phyloP scores from a whole-genome alignment of 2,888 invertebrate genomes.

The Tinea pellionella region DNA sequence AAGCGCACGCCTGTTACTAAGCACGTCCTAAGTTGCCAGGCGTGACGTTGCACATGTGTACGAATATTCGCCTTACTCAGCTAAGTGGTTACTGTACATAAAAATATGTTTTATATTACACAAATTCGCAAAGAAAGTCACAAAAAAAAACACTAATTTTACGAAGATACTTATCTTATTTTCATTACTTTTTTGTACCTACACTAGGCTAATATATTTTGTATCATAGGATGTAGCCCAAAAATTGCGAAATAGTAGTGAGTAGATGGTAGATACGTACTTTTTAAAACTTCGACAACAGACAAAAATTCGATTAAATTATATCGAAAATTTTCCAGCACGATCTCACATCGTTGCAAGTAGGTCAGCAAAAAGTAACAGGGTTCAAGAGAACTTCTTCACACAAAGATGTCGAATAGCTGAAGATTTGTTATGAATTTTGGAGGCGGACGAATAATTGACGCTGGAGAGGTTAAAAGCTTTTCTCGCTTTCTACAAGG shows the following conservation, averaged over 20 bases:
- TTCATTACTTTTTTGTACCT: too few relatives aligned
- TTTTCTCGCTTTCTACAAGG: slow-evolving; percentile 22
- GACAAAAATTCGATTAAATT: background rate
- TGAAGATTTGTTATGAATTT: slow-evolving; percentile 30
- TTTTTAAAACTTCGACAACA: background rate
- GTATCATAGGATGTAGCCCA: too few relatives aligned
- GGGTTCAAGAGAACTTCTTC: background rate
- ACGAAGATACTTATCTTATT: too few relatives aligned
- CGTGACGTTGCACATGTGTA: slow-evolving; percentile 39
- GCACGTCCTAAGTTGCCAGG: slow-evolving; percentile 39
- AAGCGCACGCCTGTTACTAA: slow-evolving; percentile 34
- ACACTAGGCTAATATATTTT: too few relatives aligned
- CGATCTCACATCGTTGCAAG: background rate
- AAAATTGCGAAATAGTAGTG: too few relatives aligned
- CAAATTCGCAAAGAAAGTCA: background rate
- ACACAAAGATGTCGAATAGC: slow-evolving; percentile 5
- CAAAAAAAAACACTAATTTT: background rate
- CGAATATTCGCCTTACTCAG: slow-evolving; percentile 26
- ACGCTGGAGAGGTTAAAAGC: slow-evolving; percentile 48
- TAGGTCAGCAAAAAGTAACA: slow-evolving; percentile 4
- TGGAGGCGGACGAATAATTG: slow-evolving; percentile 39
- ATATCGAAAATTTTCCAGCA: background rate
- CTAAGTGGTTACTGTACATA: slow-evolving; percentile 18
- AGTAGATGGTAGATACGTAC: background rate
- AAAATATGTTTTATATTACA: slow-evolving; percentile 9